Evolutionary conservation across 2,888 invertebrate species (phyloP).

Genomic region (Tenthredo amoena): DNA sequence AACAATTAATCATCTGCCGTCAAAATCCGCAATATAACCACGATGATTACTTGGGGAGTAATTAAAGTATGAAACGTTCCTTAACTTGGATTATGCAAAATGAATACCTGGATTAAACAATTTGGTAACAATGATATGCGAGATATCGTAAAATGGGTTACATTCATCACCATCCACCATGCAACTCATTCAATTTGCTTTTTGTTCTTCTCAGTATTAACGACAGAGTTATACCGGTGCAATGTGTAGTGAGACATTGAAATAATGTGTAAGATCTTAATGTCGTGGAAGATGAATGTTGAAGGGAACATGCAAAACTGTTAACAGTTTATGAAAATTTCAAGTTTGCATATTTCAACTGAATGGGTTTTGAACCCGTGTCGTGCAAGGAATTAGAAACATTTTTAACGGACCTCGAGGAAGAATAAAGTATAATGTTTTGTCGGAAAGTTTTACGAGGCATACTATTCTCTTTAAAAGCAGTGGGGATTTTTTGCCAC

Average conservation of each 20-base stretch:
- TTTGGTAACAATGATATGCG: not conserved
- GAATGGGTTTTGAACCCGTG: constrained; percentile 4
- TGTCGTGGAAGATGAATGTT: constrained; percentile 26
- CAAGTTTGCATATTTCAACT: constrained; percentile 24
- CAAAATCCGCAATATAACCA: constrained; percentile 17
- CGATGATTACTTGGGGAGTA: not conserved
- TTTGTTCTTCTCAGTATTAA: not conserved
- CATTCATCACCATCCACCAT: not conserved
- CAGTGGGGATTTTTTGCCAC: constrained; percentile 9
- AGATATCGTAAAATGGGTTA: not conserved
- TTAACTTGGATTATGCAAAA: constrained; percentile 20
- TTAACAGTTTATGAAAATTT: constrained; percentile 25
- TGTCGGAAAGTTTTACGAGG: constrained; percentile 12
- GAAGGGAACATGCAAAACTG: not conserved
- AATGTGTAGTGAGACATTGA: not conserved
- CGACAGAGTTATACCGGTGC: not conserved
- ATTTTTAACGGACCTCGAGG: constrained; percentile 4
- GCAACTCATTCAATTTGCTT: not conserved
- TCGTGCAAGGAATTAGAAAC: constrained; percentile 24
- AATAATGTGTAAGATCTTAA: constrained; percentile 20
- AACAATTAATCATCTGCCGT: constrained; percentile 4
- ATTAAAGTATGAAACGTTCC: not conserved
- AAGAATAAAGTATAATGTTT: constrained; percentile 1
- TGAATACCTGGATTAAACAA: not conserved
- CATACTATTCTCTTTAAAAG: constrained; percentile 3